A percentile compares a stretch with the other conserved stretches of the same genome.
phyloP scores from a whole-genome alignment of 1,140 invertebrate species.

The Pararge aegeria region DNA sequence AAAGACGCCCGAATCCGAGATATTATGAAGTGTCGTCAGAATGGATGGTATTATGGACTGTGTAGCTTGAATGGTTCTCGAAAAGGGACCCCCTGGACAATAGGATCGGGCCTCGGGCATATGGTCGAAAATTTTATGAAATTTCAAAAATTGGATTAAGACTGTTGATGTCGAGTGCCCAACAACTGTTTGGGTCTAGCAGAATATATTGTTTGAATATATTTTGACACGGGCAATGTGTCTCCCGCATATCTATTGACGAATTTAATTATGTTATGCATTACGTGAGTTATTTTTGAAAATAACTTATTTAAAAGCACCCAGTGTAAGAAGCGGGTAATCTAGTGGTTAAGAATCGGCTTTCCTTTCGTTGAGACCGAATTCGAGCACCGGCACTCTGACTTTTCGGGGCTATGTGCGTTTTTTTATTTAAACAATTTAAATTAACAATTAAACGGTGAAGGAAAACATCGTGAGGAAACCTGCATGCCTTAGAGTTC shows the following conservation, averaged over 20 bases:
- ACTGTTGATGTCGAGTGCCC: constrained; percentile 41
- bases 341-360: no score
- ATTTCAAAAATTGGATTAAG: constrained; percentile 68
- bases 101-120: constrained; percentile 46
- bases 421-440: no score
- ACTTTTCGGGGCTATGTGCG: no score
- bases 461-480: no score
- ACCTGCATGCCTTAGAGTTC: no score
- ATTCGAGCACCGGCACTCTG: no score
- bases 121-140: constrained; percentile 53
- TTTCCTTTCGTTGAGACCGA: no score
- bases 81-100: constrained; percentile 55
- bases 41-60: constrained; percentile 49
- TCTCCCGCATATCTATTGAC: not conserved
- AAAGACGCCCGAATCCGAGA: constrained; percentile 39
- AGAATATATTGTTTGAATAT: constrained; percentile 45
- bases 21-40: constrained; percentile 59
- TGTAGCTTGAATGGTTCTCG: constrained; percentile 38
- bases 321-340: no score
- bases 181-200: constrained; percentile 49
- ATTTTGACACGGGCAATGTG: constrained; percentile 46
- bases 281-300: not conserved
- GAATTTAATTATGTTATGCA: not conserved
- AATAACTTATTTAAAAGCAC: no score
- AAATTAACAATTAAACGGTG: no score